A percentile compares a stretch with the other conserved stretches of the same genome.
phyloP scores from a whole-genome alignment of 2,797 vertebrate genomes.

The Hemibagrus guttatus region DNA sequence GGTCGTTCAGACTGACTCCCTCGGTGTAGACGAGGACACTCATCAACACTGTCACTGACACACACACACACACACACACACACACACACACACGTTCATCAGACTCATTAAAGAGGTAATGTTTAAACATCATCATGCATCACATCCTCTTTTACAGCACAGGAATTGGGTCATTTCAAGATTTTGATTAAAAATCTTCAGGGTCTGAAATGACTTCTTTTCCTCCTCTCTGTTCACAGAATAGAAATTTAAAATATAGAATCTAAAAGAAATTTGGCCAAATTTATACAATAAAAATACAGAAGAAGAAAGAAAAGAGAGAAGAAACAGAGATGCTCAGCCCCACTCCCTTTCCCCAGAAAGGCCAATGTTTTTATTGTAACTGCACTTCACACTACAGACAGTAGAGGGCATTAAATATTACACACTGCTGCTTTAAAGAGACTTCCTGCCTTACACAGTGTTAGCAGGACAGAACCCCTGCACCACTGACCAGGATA shows the following conservation, averaged over 20 bases:
- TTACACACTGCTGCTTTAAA: slow-evolving; percentile 1
- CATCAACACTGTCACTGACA: slow-evolving; percentile 53
- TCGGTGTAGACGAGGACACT: slow-evolving; percentile 56
- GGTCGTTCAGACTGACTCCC: slow-evolving; percentile 68
- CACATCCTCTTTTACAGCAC: background rate
- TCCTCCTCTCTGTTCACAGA: too few species aligned
- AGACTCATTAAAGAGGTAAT: background rate
- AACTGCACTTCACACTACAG: background rate
- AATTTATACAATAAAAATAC: background rate
- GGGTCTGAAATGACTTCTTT: too few species aligned
- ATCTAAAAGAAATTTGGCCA: too few species aligned
- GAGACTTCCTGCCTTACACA: background rate
- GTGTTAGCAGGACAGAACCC: background rate
- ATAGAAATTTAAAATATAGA: too few species aligned
- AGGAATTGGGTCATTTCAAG: background rate
- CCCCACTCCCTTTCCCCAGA: background rate
- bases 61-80: too few species aligned
- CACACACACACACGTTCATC: too few species aligned
- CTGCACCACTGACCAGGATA: background rate
- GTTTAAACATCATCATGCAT: background rate
- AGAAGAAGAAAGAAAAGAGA: background rate
- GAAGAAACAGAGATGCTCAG: background rate
- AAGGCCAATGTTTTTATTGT: background rate
- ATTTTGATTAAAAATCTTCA: background rate
- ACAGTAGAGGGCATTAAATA: background rate